phyloP scores from a whole-genome alignment of 2,888 invertebrate genomes.

The Oxyteleia sp. region DNA sequence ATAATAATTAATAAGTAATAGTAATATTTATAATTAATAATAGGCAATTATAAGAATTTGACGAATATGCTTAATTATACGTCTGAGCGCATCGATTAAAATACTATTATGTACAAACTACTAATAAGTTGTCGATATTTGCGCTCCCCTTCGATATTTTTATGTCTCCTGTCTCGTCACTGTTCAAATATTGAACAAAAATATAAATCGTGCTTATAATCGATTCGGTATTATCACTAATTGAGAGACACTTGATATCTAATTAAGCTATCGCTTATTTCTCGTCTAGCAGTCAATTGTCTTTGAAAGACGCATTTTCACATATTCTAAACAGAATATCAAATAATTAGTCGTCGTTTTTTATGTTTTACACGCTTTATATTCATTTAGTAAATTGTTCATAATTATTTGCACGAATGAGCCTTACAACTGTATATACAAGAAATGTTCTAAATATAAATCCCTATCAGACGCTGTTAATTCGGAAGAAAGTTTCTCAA shows the following conservation, averaged over 20 bases:
- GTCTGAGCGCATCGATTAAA: constrained; percentile 68
- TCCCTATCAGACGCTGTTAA: constrained; percentile 29
- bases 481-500: constrained; percentile 2
- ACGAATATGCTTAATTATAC: constrained; percentile 68
- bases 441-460: constrained; percentile 50
- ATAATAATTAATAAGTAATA: constrained; percentile 74
- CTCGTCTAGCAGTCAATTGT: constrained; percentile 57
- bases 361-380: constrained; percentile 64
- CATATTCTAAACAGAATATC: constrained; percentile 37
- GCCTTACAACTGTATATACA: constrained; percentile 70
- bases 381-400: constrained; percentile 56
- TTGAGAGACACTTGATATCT: constrained; percentile 68
- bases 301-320: constrained; percentile 51
- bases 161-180: constrained; percentile 48
- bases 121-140: constrained; percentile 69
- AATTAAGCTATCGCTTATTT: constrained; percentile 64
- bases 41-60: constrained; percentile 72
- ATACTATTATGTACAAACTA: constrained; percentile 73
- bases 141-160: constrained; percentile 51
- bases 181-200: constrained; percentile 83
- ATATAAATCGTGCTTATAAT: constrained; percentile 66
- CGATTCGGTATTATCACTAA: constrained; percentile 56
- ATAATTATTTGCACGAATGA: constrained; percentile 70
- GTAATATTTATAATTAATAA: constrained; percentile 70
- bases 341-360: constrained; percentile 59